A percentile compares a stretch with the other conserved stretches of the same genome.
Conservation (phyloP, 2,113 vertebrate genomes). For the Ptilonorhynchus violaceus region DNA sequence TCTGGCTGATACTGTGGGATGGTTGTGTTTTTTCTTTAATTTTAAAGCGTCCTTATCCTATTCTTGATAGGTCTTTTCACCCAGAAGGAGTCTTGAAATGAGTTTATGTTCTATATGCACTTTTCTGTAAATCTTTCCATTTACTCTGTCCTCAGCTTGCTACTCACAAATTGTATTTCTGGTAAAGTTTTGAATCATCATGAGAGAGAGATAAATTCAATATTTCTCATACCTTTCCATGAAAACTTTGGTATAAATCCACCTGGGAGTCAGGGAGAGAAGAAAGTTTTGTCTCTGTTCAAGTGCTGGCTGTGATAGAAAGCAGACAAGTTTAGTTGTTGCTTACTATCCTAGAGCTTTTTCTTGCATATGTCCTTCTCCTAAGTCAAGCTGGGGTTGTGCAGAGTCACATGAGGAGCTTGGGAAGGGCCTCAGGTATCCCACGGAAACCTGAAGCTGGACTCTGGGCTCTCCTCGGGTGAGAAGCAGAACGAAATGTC, state of each 20-base stretch:
- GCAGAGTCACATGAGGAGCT: background rate
- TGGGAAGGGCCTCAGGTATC: background rate
- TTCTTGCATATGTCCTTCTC: background rate
- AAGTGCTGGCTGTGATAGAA: background rate
- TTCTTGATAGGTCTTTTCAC: background rate
- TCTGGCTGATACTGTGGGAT: background rate
- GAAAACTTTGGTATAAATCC: background rate
- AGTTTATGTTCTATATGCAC: background rate
- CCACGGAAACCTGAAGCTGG: background rate
- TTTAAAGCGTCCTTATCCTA: background rate
- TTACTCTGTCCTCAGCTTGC: background rate
- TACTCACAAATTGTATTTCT: background rate
- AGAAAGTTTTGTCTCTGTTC: background rate
- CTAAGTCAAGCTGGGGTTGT: background rate
- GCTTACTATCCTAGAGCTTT: background rate
- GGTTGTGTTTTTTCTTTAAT: background rate
- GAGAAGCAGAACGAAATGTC: background rate
- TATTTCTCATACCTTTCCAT: background rate
- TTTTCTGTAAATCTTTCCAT: background rate
- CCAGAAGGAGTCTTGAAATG: background rate
- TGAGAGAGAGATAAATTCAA: background rate
- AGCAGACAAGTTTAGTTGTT: background rate
- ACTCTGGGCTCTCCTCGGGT: rapidly evolving
- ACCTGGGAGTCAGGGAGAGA: background rate
- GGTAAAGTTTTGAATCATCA: background rate